Percentiles rank a stretch among this genome's conserved stretches.
These are phyloP conservation scores for Dasypolia templi DNA, from an alignment of 2,888 invertebrate genomes.

Conservation along the genomic window DNA sequence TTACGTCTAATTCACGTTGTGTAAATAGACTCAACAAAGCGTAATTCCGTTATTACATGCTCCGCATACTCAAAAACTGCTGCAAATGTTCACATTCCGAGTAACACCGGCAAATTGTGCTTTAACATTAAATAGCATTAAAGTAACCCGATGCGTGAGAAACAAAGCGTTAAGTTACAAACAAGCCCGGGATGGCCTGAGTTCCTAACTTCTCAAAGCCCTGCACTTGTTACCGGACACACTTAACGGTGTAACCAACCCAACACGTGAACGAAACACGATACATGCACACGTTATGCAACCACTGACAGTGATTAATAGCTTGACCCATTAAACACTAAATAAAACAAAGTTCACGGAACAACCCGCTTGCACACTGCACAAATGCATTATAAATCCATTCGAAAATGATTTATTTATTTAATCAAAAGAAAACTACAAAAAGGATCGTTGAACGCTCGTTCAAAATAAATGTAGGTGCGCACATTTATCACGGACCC, in stretches of 20 bases:
- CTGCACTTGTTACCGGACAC: slow-evolving; percentile 72
- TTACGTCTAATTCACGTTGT: slow-evolving; percentile 41
- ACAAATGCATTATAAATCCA: slow-evolving; percentile 45
- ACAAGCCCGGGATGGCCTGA: slow-evolving; percentile 69
- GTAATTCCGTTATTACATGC: slow-evolving; percentile 52
- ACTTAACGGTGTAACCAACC: slow-evolving; percentile 71
- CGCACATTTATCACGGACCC: slow-evolving; percentile 68
- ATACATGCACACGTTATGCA: slow-evolving; percentile 71
- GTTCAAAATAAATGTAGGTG: slow-evolving; percentile 57
- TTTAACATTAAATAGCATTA: slow-evolving; percentile 70
- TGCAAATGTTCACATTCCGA: slow-evolving; percentile 58
- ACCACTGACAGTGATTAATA: slow-evolving; percentile 74
- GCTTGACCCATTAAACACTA: slow-evolving; percentile 73
- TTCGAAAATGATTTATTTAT: slow-evolving; percentile 55
- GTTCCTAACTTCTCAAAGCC: slow-evolving; percentile 67
- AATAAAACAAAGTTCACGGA: slow-evolving; percentile 65
- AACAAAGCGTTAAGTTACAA: slow-evolving; percentile 76
- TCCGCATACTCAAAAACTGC: slow-evolving; percentile 54
- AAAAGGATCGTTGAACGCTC: slow-evolving; percentile 47
- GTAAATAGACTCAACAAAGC: slow-evolving; percentile 54
- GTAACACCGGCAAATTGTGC: slow-evolving; percentile 58
- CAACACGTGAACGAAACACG: slow-evolving; percentile 76
- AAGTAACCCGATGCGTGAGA: slow-evolving; percentile 76
- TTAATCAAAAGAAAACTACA: slow-evolving; percentile 49
- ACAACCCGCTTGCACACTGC: slow-evolving; percentile 51